Percentiles rank a stretch among this genome's conserved stretches.
Conservation (phyloP, 1,140 invertebrate species). For the Cheumatopsyche charites region DNA sequence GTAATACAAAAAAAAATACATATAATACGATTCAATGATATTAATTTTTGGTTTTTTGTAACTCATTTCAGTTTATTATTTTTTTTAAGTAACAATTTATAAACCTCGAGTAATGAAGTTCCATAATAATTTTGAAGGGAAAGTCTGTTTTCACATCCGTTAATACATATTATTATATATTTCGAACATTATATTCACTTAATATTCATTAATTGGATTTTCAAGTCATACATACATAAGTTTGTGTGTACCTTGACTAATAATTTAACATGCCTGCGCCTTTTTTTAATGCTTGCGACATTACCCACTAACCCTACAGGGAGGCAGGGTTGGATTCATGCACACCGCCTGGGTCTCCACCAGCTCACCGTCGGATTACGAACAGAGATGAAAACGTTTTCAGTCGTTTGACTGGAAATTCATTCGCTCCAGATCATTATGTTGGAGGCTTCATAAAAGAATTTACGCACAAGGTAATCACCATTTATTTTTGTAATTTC, state of each 20-base stretch:
- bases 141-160: too few species aligned
- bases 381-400: constrained; percentile 80
- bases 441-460: constrained; percentile 71
- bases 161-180: neutral
- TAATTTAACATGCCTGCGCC: constrained; percentile 47
- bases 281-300: constrained; percentile 49
- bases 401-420: constrained; percentile 72
- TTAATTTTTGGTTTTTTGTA: too few species aligned
- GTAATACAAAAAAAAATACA: too few species aligned
- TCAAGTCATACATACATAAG: neutral
- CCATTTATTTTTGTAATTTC: neutral
- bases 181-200: neutral
- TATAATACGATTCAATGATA: too few species aligned
- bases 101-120: too few species aligned
- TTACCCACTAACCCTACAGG: constrained; percentile 48
- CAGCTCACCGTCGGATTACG: constrained; percentile 61
- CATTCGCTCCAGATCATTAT: constrained; percentile 62
- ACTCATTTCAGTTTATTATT: too few species aligned
- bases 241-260: constrained; percentile 30
- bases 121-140: neutral
- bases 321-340: constrained; percentile 58
- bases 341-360: constrained; percentile 71
- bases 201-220: neutral
- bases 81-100: too few species aligned
- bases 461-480: constrained; percentile 59